Percentiles rank a stretch among this genome's conserved stretches.
Evolutionary conservation across 2,113 vertebrate genomes (phyloP).

Genomic region (Hystrix cristata): DNA sequence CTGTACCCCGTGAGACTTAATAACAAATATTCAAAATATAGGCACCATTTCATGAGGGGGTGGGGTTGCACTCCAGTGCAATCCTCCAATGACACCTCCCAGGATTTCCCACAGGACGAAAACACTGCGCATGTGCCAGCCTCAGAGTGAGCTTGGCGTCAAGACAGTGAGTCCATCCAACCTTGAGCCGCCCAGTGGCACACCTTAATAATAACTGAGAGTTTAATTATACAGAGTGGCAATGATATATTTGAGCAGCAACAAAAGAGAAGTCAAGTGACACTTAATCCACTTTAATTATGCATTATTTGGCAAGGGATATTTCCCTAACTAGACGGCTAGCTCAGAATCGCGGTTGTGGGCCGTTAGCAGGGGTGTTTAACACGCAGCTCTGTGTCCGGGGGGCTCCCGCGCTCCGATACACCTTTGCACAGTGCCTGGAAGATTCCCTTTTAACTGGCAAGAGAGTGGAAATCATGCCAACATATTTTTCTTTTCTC

Average conservation of each 20-base stretch:
- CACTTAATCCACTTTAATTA: conserved; percentile 73
- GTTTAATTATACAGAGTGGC: conserved; percentile 51
- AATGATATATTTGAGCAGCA: conserved; percentile 60
- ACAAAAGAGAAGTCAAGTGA: conserved; percentile 73
- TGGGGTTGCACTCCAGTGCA: neutral
- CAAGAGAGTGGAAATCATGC: neutral
- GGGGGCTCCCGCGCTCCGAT: neutral
- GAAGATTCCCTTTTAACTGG: conserved; percentile 4
- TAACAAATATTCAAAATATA: neutral
- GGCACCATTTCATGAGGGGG: neutral
- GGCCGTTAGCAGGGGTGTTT: neutral
- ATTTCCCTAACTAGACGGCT: conserved; percentile 39
- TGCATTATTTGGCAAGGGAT: conserved; percentile 59
- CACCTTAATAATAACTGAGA: conserved; percentile 14
- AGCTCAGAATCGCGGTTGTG: neutral
- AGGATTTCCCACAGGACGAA: neutral
- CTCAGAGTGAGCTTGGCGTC: neutral
- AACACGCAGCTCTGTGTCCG: neutral
- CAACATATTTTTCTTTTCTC: conserved; percentile 1
- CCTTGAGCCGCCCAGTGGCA: neutral
- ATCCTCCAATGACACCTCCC: neutral
- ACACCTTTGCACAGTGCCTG: neutral
- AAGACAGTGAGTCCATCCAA: neutral
- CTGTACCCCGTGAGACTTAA: neutral
- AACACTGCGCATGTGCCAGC: neutral